These are phyloP conservation scores for Halcyon badia DNA, from an alignment of 2,797 vertebrate species.

Conservation along the genomic window DNA sequence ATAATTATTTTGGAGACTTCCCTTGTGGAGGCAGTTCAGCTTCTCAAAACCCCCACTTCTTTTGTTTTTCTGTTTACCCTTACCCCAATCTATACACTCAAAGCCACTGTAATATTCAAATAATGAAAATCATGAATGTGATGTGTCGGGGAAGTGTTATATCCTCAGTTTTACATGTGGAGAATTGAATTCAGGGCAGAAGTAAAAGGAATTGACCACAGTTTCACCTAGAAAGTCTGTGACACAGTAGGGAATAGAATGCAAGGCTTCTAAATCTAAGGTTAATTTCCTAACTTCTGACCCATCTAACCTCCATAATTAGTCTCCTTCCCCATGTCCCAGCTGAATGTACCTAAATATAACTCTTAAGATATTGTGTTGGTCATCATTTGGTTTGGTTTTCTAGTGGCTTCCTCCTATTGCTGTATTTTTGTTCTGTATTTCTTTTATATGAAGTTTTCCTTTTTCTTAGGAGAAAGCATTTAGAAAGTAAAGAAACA, in stretches of 20 bases:
- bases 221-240: background rate
- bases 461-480: background rate
- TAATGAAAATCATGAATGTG: background rate
- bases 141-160: background rate
- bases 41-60: background rate
- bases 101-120: background rate
- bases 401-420: background rate
- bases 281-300: conserved; percentile 24
- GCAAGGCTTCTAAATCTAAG: background rate
- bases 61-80: background rate
- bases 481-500: background rate
- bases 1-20: background rate
- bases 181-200: background rate
- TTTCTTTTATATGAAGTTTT: background rate
- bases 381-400: background rate
- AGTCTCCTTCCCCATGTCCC: background rate
- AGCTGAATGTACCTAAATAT: background rate
- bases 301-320: background rate
- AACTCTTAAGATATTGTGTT: background rate
- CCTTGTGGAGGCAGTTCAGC: background rate
- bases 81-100: background rate
- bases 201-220: background rate
- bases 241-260: background rate
- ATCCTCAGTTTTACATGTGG: background rate
- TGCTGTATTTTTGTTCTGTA: background rate